These are phyloP conservation scores for Mixornis gularis DNA, from an alignment of 2,113 vertebrate species.

Conservation along the genomic window DNA sequence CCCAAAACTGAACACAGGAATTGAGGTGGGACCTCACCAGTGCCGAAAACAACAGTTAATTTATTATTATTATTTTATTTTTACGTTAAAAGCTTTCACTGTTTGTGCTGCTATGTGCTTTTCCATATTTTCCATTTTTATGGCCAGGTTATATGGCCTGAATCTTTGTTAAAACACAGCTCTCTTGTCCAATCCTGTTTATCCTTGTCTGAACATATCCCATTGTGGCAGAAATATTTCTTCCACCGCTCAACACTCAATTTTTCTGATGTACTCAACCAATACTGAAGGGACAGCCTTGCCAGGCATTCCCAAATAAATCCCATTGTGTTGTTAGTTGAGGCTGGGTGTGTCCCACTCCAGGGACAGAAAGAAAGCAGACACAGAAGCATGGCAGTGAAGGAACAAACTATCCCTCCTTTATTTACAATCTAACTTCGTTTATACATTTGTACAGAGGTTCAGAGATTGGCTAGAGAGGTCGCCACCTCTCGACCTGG, in stretches of 20 bases:
- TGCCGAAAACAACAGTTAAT: neutral
- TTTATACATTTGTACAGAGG: too few species aligned
- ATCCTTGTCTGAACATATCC: neutral
- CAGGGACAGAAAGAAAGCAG: too few species aligned
- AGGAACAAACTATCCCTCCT: too few species aligned
- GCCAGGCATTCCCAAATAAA: conserved; percentile 21
- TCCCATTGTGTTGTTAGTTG: too few species aligned
- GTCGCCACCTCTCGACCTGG: too few species aligned
- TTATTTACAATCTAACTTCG: too few species aligned
- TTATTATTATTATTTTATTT: neutral
- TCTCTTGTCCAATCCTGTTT: neutral
- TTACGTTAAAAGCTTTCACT: neutral
- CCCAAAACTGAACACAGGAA: neutral
- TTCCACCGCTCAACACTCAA: neutral
- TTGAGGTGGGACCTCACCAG: neutral
- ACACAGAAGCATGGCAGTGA: too few species aligned
- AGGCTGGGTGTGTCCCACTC: too few species aligned
- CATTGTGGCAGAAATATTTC: neutral
- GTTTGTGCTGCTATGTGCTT: neutral
- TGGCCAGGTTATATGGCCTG: neutral
- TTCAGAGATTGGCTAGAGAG: too few species aligned
- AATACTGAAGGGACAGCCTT: neutral
- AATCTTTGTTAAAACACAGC: neutral
- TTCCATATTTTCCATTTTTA: neutral
- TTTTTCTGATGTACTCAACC: neutral